These are phyloP conservation scores for Zygaena filipendulae DNA, from an alignment of 2,888 invertebrate genomes.

Conservation along the genomic window DNA sequence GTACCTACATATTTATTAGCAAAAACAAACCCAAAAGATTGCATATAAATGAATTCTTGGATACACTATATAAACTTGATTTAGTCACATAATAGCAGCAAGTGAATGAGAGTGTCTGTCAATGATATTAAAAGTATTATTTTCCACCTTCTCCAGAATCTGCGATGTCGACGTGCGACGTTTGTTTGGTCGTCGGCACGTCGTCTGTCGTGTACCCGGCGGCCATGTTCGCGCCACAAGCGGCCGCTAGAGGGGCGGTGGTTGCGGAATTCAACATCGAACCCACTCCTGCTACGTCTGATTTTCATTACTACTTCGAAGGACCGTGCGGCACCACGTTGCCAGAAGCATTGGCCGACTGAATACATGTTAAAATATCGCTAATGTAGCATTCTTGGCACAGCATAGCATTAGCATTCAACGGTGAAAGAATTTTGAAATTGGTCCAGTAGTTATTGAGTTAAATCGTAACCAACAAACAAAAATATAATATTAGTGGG, in stretches of 20 bases:
- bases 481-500: too few species aligned
- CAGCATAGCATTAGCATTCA: too few species aligned
- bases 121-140: not conserved
- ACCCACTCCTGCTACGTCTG: slow-evolving; percentile 44
- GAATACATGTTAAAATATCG: slow-evolving; percentile 11
- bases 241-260: slow-evolving; percentile 73
- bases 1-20: too few species aligned
- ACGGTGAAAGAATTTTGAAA: too few species aligned
- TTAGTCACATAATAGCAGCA: too few species aligned
- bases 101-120: not conserved
- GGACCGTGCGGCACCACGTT: slow-evolving; percentile 53
- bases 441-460: too few species aligned
- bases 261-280: slow-evolving; percentile 63
- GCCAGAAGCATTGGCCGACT: slow-evolving; percentile 39
- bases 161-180: slow-evolving; percentile 76
- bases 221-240: slow-evolving; percentile 85
- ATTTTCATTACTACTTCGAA: slow-evolving; percentile 56
- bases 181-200: slow-evolving; percentile 86
- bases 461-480: too few species aligned
- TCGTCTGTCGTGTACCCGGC: slow-evolving; percentile 90
- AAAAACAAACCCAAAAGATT: too few species aligned
- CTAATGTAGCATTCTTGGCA: too few species aligned
- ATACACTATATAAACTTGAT: too few species aligned
- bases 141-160: slow-evolving; percentile 57
- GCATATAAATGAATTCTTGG: too few species aligned